Evolutionary conservation across 2,113 vertebrate genomes (phyloP), one percentile per base, ranked within the genome.

Genomic region (Speoplatyrhinus poulsoni): DNA sequence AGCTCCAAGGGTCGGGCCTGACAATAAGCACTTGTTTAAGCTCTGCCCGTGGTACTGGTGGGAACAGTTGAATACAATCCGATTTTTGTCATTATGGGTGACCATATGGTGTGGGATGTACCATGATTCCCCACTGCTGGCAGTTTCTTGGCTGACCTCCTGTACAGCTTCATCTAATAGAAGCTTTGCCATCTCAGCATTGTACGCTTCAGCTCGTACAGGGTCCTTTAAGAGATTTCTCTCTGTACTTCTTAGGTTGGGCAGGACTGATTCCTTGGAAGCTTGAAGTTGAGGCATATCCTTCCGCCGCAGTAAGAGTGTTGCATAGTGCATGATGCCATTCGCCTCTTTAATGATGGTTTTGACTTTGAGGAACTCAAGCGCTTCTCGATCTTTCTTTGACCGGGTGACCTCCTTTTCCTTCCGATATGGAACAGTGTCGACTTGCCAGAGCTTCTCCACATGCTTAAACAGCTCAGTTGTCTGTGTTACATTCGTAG

Each of bases 401-500:
- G 55, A 75, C 16, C 32, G 56, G 12, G 61, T 70, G 11, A 80
- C 64, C 16, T 71, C 64, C 11, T 36, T 80, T 12, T 75, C 72
- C 0, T 16, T 10, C 7, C 3, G 4, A 56, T 75, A 46, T 3
- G 64, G 69, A 12, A 74, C 3, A 0, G 53, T 32, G 47, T 79
- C 64, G 1, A 71, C 15, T 46, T 68, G 48, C 72, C 53, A 72
- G 9, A 75, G 60, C 52, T 19, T 19, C 19, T 19, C 1, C 19
- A 19, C 19, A 19, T 19, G 19, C 19, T 19, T 67, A n/a, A 48
- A 65, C 7, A 72, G 36, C 9, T 80, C 54, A 17, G 67, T 68
- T 13, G 9, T 15, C 12, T 11, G 33, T 4, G 57, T 49, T 4
- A 6, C 2, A 5, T 15, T 7, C 4, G 49, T 72, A 16, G 55